These are phyloP conservation scores for Sepiola atlantica DNA, from an alignment of 2,888 invertebrate genomes.

Conservation along the genomic window DNA sequence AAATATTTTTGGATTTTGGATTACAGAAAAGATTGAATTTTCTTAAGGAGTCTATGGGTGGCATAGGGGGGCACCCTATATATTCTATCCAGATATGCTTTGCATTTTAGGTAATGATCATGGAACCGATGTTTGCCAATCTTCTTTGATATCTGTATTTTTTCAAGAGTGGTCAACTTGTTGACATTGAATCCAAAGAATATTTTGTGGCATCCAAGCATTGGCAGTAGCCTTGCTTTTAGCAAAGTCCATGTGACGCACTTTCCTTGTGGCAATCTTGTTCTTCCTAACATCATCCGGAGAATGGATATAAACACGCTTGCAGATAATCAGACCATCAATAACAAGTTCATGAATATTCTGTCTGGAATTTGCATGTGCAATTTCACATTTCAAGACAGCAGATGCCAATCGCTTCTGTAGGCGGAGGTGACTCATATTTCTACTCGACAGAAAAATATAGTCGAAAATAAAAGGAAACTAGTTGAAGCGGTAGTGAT, in stretches of 20 bases:
- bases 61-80: no score
- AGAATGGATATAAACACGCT: slow-evolving; percentile 99
- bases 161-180: slow-evolving; percentile 94
- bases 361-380: slow-evolving; percentile 98
- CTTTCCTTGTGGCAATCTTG: slow-evolving; percentile 97
- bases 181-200: slow-evolving; percentile 92
- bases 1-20: no score
- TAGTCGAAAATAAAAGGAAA: no score
- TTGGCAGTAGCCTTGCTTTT: slow-evolving; percentile 99
- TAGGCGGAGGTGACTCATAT: slow-evolving; percentile 70
- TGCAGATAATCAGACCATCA: slow-evolving; percentile 99
- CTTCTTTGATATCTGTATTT: slow-evolving; percentile 97
- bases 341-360: slow-evolving; percentile 98
- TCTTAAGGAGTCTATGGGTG: no score
- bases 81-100: slow-evolving; percentile 99
- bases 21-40: no score
- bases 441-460: no score
- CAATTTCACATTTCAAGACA: slow-evolving; percentile 99
- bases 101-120: slow-evolving; percentile 98
- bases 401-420: slow-evolving; percentile 99
- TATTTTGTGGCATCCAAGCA: slow-evolving; percentile 98
- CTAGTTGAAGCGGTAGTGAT: no score
- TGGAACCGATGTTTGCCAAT: slow-evolving; percentile 98
- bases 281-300: slow-evolving; percentile 98
- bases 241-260: slow-evolving; percentile 91